phyloP scores from a whole-genome alignment of 2,113 vertebrate genomes.

The Phalacrocorax carbo region DNA sequence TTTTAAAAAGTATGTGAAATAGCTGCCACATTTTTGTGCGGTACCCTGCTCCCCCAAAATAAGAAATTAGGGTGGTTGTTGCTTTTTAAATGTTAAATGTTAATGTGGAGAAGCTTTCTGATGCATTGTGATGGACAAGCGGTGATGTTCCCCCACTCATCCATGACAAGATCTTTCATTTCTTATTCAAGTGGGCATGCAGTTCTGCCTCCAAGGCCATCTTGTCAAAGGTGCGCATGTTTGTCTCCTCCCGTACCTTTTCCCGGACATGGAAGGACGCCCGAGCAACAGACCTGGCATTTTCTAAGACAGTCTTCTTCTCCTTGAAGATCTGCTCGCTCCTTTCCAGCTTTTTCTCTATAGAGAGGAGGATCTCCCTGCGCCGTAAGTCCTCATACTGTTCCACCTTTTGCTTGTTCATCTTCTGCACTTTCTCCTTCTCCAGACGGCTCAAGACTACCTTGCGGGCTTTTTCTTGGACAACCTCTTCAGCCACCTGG shows the following conservation, averaged over 20 bases:
- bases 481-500: slow-evolving; percentile 84
- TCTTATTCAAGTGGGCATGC: slow-evolving; percentile 88
- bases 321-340: slow-evolving; percentile 95
- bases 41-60: slow-evolving; percentile 26
- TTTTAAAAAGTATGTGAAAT: slow-evolving; percentile 27
- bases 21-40: slow-evolving; percentile 63
- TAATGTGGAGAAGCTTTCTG: background rate
- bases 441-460: slow-evolving; percentile 86
- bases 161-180: slow-evolving; percentile 69
- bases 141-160: background rate
- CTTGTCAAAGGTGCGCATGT: slow-evolving; percentile 93
- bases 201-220: slow-evolving; percentile 96
- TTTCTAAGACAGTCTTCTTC: slow-evolving; percentile 89
- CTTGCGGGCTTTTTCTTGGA: slow-evolving; percentile 86
- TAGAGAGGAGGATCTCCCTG: slow-evolving; percentile 89
- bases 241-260: slow-evolving; percentile 92
- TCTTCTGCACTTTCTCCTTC: slow-evolving; percentile 89
- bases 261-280: slow-evolving; percentile 96
- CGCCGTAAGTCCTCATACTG: slow-evolving; percentile 87
- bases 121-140: background rate
- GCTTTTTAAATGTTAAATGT: background rate
- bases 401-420: slow-evolving; percentile 91
- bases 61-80: background rate
- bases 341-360: slow-evolving; percentile 94
- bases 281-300: slow-evolving; percentile 89